Evolutionary conservation across 2,113 vertebrate species (phyloP).

Genomic region (Nycticryphes semicollaris): DNA sequence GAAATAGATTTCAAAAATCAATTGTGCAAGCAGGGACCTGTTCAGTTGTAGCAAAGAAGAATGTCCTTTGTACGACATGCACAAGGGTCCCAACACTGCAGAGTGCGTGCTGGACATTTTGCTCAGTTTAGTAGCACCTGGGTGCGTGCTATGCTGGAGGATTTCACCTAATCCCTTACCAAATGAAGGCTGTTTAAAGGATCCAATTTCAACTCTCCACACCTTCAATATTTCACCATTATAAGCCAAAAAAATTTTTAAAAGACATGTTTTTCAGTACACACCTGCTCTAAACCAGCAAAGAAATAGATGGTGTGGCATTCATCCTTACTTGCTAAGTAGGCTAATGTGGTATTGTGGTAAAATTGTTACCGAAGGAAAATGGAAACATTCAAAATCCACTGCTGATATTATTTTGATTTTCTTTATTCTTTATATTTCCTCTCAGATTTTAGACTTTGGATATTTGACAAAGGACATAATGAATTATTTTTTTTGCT

Average conservation of each 20-base stretch:
- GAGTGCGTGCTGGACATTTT: background rate
- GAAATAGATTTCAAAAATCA: background rate
- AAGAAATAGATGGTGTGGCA: background rate
- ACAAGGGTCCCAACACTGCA: background rate
- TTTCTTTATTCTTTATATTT: background rate
- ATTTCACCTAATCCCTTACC: background rate
- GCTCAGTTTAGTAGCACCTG: background rate
- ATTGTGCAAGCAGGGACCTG: background rate
- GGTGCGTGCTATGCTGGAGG: background rate
- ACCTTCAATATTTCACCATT: background rate
- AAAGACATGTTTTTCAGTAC: background rate
- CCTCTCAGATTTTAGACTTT: slow-evolving; percentile 1
- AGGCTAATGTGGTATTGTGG: background rate
- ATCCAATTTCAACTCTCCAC: background rate
- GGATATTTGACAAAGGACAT: background rate
- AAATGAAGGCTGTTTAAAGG: background rate
- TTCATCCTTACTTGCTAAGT: background rate
- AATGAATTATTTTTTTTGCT: background rate
- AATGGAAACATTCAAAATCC: background rate
- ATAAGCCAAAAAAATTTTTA: background rate
- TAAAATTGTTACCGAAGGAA: background rate
- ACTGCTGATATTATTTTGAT: background rate
- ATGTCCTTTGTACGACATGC: accelerated
- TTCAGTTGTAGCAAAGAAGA: background rate
- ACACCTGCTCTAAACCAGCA: background rate